Evolutionary conservation across 2,888 invertebrate species (phyloP), one percentile per base, ranked within the genome.

Genomic region (Tethea ocularis): DNA sequence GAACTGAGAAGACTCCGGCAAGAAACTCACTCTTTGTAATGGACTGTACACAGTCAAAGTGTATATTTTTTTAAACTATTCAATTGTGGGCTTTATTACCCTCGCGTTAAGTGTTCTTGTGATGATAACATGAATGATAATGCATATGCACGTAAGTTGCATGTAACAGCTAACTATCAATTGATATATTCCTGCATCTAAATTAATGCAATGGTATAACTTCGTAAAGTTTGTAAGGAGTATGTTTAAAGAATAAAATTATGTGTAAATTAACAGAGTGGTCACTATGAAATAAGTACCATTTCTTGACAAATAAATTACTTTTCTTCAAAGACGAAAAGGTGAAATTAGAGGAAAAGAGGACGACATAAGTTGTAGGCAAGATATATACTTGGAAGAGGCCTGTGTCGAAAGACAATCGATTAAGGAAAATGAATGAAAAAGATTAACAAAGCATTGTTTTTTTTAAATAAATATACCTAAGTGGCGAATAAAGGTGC

Each of bases 131-230:
- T 20, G 51, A 51, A 13, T 51, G 22, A 22, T 22, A 23, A 2
- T 52, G 23, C 23, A 23, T 52, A 23, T n/a, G 24, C 4, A 26
- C n/a, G 7, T n/a, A 26, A 17, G 52, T 53, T 29, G 52, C 29
- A 53, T 11, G 26, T 29, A 17, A 2, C 29, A 26, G 17, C 26
- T 10, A 17, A 53, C 29, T 29, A 53, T 29, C 29, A 15, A 29
- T 29, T 53, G 29, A 53, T 53, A 53, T 17, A 53, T 53, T 53
- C 52, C 52, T 8, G 26, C 2, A 53, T 29, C n/a, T 29, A 53
- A 53, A 53, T 29, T 29, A 53, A 53, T 17, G 38, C 56, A 52
- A 56, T 52, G 22, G 24, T 52, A 52, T n/a, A n/a, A n/a, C 15
- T 58, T 55, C 55, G 51, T 36, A 55, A 36, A 24, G 29, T 36